Evolutionary conservation across 2,888 invertebrate genomes (phyloP).

Genomic region (Crossocerus cetratus): DNA sequence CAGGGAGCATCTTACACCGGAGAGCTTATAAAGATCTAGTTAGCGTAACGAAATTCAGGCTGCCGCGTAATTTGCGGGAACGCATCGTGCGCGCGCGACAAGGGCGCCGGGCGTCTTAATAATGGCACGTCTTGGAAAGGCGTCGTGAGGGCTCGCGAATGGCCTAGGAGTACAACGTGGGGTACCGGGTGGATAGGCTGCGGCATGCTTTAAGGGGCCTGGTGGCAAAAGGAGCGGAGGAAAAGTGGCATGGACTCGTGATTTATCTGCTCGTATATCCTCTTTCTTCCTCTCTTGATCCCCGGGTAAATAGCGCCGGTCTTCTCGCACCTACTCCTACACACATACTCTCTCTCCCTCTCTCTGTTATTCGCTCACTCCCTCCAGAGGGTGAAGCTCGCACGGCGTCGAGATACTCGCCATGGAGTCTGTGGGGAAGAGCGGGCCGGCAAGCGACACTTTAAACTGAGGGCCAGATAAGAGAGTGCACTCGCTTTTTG

Average conservation of each 20-base stretch:
- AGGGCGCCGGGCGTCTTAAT: slow-evolving; percentile 57
- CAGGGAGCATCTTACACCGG: no score
- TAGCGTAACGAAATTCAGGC: slow-evolving; percentile 32
- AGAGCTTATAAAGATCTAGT: no score
- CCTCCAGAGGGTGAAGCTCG: no score
- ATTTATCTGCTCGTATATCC: slow-evolving; percentile 55
- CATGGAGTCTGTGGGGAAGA: slow-evolving; percentile 4
- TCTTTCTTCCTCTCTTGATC: slow-evolving; percentile 26
- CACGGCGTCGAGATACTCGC: slow-evolving; percentile 1
- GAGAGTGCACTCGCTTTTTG: slow-evolving; percentile 20
- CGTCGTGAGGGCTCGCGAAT: slow-evolving; percentile 42
- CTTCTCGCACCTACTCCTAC: background rate
- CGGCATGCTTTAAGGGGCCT: no score
- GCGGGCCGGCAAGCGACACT: slow-evolving; percentile 33
- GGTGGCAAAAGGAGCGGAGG: slow-evolving; percentile 38
- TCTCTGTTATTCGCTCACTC: no score
- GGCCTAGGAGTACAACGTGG: slow-evolving; percentile 5
- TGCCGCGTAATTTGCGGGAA: slow-evolving; percentile 40
- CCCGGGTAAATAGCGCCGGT: slow-evolving; percentile 42
- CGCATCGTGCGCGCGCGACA: slow-evolving; percentile 24
- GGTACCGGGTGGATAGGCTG: background rate
- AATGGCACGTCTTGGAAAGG: slow-evolving; percentile 54
- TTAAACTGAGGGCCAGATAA: slow-evolving; percentile 21
- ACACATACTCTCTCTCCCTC: no score
- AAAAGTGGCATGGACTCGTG: slow-evolving; percentile 53